phyloP scores from a whole-genome alignment of 2,797 vertebrate genomes.

The Eleutherodactylus coqui region DNA sequence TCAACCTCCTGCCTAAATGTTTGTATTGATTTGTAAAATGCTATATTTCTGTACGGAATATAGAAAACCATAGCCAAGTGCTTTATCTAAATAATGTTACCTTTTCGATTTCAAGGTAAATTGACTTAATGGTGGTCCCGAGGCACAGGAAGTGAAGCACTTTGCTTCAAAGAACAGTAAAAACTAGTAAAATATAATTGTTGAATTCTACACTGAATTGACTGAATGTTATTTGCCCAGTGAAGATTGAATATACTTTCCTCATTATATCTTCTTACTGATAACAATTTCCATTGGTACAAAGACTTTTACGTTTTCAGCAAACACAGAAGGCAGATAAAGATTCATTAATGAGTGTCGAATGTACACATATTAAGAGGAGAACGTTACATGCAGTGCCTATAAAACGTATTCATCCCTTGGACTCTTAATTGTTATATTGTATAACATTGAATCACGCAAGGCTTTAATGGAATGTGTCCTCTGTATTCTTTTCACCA shows the following conservation, averaged over 20 bases:
- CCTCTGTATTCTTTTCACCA: too few relatives aligned
- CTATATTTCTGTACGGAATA: background rate
- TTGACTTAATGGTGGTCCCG: constrained; percentile 31
- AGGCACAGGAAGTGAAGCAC: background rate
- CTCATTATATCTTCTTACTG: background rate
- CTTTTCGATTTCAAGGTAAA: constrained; percentile 39
- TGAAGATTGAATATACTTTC: background rate
- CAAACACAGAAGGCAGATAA: background rate
- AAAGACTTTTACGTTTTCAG: background rate
- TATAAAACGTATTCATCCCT: too few relatives aligned
- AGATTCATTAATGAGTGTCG: background rate
- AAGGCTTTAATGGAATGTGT: too few relatives aligned
- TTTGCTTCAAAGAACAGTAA: constrained; percentile 24
- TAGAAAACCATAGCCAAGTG: constrained; percentile 13
- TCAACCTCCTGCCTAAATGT: constrained; percentile 28
- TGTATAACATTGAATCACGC: too few relatives aligned
- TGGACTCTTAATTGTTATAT: too few relatives aligned
- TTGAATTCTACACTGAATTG: background rate
- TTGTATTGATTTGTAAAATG: constrained; percentile 32
- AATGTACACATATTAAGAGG: too few relatives aligned
- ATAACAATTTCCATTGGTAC: background rate
- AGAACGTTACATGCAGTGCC: too few relatives aligned
- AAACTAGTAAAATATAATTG: constrained; percentile 3
- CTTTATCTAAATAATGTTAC: constrained; percentile 25
- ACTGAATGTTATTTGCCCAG: background rate